Conservation (phyloP, 2,113 vertebrate species). For the Speoplatyrhinus poulsoni region DNA sequence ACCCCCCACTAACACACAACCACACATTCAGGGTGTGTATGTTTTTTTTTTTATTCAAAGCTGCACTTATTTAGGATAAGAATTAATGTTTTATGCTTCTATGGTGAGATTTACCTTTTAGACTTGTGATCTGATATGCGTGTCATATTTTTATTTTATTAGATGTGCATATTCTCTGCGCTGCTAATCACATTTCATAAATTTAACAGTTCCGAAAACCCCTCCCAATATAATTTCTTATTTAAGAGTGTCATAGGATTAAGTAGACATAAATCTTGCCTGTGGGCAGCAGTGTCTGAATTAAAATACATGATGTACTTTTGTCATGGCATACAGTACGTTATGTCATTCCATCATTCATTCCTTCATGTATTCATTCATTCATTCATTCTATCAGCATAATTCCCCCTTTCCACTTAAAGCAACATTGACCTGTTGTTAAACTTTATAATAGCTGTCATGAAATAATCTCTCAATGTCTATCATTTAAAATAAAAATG, state of each 20-base stretch:
- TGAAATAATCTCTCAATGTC: too few species aligned
- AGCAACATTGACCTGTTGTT: neutral
- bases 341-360: constrained; percentile 15
- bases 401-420: constrained; percentile 1
- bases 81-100: neutral
- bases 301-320: constrained; percentile 41
- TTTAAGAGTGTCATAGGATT: constrained; percentile 23
- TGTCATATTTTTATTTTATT: neutral
- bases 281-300: constrained; percentile 35
- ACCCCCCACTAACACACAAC: neutral
- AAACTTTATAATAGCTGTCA: too few species aligned
- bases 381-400: constrained; percentile 21
- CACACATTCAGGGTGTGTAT: neutral
- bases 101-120: neutral
- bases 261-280: constrained; percentile 10
- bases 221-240: constrained; percentile 3
- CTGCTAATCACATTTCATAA: constrained; percentile 17
- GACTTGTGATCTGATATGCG: too few species aligned
- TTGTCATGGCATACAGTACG: constrained; percentile 45
- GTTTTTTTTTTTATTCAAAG: neutral
- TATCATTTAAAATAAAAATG: too few species aligned
- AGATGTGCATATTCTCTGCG: constrained; percentile 24
- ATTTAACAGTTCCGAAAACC: neutral
- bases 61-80: neutral
- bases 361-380: too few species aligned